These are phyloP conservation scores for Arctocebus calabarensis DNA, from an alignment of 2,797 vertebrate species.

Conservation along the genomic window DNA sequence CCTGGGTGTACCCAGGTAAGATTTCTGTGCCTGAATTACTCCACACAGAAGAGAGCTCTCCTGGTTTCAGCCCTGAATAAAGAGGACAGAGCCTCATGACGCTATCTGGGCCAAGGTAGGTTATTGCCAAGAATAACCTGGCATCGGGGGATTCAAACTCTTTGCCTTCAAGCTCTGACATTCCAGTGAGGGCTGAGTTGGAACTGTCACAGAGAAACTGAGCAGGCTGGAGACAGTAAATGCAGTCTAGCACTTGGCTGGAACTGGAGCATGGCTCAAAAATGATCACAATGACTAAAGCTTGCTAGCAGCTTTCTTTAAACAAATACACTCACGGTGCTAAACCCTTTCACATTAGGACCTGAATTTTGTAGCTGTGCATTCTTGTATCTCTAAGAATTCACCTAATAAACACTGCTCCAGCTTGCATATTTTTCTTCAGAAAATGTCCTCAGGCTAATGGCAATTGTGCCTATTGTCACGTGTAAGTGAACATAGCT, in stretches of 20 bases:
- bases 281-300: conserved; percentile 43
- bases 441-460: conserved; percentile 1
- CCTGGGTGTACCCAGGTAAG: background rate
- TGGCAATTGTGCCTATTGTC: background rate
- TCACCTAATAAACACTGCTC: background rate
- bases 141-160: conserved; percentile 48
- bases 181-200: conserved; percentile 32
- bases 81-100: conserved; percentile 29
- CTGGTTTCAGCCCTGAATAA: conserved; percentile 13
- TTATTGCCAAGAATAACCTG: conserved; percentile 73
- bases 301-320: conserved; percentile 53
- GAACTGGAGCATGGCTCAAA: conserved; percentile 51
- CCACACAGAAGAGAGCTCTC: background rate
- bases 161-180: conserved; percentile 61
- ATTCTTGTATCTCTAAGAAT: conserved; percentile 31
- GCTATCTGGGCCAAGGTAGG: conserved; percentile 58
- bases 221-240: conserved; percentile 33
- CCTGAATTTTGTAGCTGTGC: conserved; percentile 38
- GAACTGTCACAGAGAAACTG: conserved; percentile 35
- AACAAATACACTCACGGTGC: background rate
- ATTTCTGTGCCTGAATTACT: background rate
- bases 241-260: conserved; percentile 26
- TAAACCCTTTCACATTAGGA: conserved; percentile 31
- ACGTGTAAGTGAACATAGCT: background rate
- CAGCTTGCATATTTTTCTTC: background rate